phyloP scores from a whole-genome alignment of 2,888 invertebrate species.

The Eretmocerus hayati region DNA sequence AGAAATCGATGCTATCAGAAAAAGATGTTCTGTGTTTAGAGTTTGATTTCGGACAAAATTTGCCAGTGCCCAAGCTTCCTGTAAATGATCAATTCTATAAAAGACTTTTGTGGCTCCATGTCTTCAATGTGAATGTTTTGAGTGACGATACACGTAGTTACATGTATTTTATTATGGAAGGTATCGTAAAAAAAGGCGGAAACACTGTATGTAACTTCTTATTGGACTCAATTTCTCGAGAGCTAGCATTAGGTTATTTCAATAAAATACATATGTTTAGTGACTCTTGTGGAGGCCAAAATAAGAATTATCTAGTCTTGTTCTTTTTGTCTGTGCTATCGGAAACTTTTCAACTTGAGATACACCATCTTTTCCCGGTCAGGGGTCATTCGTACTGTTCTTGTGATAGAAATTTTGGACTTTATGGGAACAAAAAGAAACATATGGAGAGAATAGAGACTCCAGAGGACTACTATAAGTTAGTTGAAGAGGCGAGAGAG shows the following conservation, averaged over 20 bases:
- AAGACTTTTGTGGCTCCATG: conserved; percentile 10
- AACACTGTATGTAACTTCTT: conserved; percentile 23
- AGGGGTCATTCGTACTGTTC: conserved; percentile 23
- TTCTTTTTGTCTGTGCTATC: conserved; percentile 17
- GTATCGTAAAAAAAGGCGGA: conserved; percentile 20
- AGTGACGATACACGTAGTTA: conserved; percentile 42
- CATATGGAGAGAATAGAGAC: conserved; percentile 17
- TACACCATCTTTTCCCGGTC: conserved; percentile 21
- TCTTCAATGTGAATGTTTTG: conserved; percentile 21
- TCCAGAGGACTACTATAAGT: conserved; percentile 9
- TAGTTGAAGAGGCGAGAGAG: conserved; percentile 11
- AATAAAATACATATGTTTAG: conserved; percentile 23
- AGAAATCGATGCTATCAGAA: conserved; percentile 7
- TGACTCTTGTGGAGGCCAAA: conserved; percentile 40
- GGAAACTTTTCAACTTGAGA: conserved; percentile 8
- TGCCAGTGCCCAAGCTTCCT: conserved; percentile 19
- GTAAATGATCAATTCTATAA: conserved; percentile 17
- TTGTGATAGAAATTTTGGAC: conserved; percentile 21
- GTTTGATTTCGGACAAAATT: conserved; percentile 19
- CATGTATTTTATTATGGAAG: conserved; percentile 24
- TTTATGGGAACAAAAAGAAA: conserved; percentile 18
- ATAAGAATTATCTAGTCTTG: conserved; percentile 20
- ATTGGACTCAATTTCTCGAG: conserved; percentile 16
- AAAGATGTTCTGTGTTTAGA: conserved; percentile 11
- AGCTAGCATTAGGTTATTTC: conserved; percentile 2